Evolutionary conservation across 2,113 vertebrate species (phyloP).

Genomic region (Alexandromys fortis): DNA sequence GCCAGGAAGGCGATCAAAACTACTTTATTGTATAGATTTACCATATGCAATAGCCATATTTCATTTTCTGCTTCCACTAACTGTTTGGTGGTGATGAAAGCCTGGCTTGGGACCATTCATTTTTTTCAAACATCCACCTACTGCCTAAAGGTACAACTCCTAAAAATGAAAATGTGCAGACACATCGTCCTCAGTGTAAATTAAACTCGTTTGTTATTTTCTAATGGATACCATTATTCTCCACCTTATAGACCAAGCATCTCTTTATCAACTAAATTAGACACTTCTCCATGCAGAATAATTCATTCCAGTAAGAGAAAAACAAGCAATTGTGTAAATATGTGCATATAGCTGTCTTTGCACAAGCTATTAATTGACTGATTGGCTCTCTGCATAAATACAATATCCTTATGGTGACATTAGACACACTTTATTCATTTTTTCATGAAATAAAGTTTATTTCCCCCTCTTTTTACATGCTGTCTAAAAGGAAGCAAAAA

Average conservation of each 20-base stretch:
- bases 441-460: neutral
- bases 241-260: constrained; percentile 66
- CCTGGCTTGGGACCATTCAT: constrained; percentile 61
- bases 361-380: neutral
- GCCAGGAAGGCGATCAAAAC: neutral
- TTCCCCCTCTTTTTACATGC: neutral
- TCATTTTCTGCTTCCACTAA: constrained; percentile 65
- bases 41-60: constrained; percentile 64
- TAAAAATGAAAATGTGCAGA: constrained; percentile 77
- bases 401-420: constrained; percentile 14
- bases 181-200: constrained; percentile 57
- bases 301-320: constrained; percentile 57
- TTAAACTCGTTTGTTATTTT: constrained; percentile 82
- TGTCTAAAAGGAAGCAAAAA: neutral
- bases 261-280: constrained; percentile 78
- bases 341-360: neutral
- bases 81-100: constrained; percentile 57
- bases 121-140: constrained; percentile 59
- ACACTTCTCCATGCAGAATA: constrained; percentile 61
- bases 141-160: constrained; percentile 72
- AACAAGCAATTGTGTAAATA: constrained; percentile 45
- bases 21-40: constrained; percentile 68
- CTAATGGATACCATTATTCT: constrained; percentile 77
- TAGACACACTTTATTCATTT: constrained; percentile 49
- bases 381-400: constrained; percentile 36